Evolutionary conservation across 30 jellyfish, hydroid and myxozoan genomes (phyloP).

Genomic region (Pelagia noctiluca): DNA sequence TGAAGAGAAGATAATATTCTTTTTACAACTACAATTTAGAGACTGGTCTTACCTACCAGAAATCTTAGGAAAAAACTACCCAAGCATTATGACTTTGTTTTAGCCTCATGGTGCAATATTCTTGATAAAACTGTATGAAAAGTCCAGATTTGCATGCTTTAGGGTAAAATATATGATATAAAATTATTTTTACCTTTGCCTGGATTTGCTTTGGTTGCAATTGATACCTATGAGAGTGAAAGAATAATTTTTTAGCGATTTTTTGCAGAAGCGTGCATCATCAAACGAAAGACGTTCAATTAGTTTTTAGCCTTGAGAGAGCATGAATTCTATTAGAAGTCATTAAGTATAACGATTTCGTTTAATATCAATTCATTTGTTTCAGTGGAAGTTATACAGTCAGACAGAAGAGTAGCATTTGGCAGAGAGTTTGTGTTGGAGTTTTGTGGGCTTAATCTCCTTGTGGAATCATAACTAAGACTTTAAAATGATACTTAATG

Average conservation of each 20-base stretch:
- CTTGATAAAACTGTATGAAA: neutral
- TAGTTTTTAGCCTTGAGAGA: neutral
- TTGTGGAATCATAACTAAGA: no score
- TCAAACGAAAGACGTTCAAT: no score
- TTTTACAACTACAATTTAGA: neutral
- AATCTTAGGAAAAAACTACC: no score
- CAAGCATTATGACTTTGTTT: neutral
- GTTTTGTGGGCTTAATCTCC: no score
- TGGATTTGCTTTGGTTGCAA: conserved; percentile 92
- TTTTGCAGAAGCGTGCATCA: neutral
- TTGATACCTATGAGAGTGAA: conserved; percentile 37
- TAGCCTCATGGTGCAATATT: neutral
- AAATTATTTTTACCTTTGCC: conserved; percentile 59
- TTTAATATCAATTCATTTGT: no score
- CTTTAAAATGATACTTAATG: no score
- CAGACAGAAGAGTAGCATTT: neutral
- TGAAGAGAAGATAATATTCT: no score
- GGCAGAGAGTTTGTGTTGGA: no score
- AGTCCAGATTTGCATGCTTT: neutral
- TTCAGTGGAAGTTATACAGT: neutral
- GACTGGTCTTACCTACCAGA: neutral
- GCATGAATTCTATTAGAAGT: neutral
- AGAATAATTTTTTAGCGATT: neutral
- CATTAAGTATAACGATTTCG: neutral
- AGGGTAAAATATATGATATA: neutral